Conservation (phyloP, 2,113 vertebrate genomes). For the Archilochus colubris region DNA sequence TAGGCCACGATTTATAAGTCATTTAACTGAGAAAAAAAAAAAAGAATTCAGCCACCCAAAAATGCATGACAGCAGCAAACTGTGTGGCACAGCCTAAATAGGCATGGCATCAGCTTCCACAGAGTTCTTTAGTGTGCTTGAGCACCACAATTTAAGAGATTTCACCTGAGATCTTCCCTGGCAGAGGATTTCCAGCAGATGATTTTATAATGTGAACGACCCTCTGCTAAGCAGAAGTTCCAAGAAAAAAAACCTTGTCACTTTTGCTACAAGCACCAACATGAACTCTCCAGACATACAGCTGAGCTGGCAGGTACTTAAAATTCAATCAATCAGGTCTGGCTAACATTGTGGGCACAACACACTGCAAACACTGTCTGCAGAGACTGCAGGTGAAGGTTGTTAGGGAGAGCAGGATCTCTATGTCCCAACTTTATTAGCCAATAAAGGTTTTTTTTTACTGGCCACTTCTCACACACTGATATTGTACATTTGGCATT, state of each 20-base stretch:
- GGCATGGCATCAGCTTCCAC: not conserved
- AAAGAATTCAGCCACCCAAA: constrained; percentile 10
- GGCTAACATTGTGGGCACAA: not conserved
- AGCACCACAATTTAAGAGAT: not conserved
- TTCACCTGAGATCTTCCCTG: not conserved
- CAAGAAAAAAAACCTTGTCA: not conserved
- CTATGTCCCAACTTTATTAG: not conserved
- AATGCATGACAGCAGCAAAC: not conserved
- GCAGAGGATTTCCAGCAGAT: not conserved
- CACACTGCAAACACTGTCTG: not conserved
- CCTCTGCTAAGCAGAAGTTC: not conserved
- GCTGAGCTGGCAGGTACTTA: not conserved
- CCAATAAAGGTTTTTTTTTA: not conserved
- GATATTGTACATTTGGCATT: not conserved
- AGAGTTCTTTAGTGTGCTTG: not conserved
- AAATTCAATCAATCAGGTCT: not conserved
- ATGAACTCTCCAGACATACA: not conserved
- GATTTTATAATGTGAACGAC: not conserved
- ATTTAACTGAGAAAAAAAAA: constrained; percentile 2
- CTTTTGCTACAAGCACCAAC: not conserved
- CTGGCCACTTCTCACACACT: not conserved
- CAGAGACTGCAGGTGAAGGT: not conserved
- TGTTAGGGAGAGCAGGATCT: not conserved
- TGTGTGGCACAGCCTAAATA: not conserved
- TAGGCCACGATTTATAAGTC: not conserved